Base-by-base conservation (phyloP, 2,888 invertebrate species). In the Microplitis deprimator region DNA sequence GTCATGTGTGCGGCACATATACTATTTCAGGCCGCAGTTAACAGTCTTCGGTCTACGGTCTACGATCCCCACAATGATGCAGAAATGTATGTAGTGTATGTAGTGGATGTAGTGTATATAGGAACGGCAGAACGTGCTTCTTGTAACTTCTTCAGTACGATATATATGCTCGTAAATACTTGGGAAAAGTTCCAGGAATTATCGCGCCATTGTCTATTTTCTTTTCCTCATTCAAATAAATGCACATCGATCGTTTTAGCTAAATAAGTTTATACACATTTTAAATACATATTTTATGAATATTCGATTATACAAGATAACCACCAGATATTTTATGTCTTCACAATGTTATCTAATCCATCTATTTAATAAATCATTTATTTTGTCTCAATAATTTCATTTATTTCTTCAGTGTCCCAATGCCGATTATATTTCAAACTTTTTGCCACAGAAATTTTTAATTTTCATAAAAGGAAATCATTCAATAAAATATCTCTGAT, bases 171-270 rank as follows among this genome's bases (percentile, higher is more conserved):
- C 77, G 71, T 77, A 77, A 74, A 77, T 77, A 70, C 77, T 71
- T 71, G 67, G 73, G 74, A 77, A 77, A 77, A 77, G 74, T 77
- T 77, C 74, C 74, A 77, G 74, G 77, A 77, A 77, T 77, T 77
- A 77, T 77, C 77, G 77, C 70, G 74, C 77, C 77, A 77, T 77
- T 77, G 77, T 77, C 73, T 73, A 69, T 73, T 59, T 77, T 50
- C 13, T 61, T 73, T 68, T 73, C 61, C 71, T 41, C 61, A 59
- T 59, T 50, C 39, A 67, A 64, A 72, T 72, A 72, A 72, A 72
- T 72, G 41, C 29, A 60, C 61, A 70, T 70, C 60, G 13, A 71
- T 71, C 50, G 10, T 50, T 50, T 50, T 71, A 16, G 39, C 62
- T 71, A 16, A 61, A 71, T 71, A 38, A 71, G 39, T 61, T 16